Evolutionary conservation across 2,888 invertebrate species (phyloP).

Genomic region (Drosophila emarginata): DNA sequence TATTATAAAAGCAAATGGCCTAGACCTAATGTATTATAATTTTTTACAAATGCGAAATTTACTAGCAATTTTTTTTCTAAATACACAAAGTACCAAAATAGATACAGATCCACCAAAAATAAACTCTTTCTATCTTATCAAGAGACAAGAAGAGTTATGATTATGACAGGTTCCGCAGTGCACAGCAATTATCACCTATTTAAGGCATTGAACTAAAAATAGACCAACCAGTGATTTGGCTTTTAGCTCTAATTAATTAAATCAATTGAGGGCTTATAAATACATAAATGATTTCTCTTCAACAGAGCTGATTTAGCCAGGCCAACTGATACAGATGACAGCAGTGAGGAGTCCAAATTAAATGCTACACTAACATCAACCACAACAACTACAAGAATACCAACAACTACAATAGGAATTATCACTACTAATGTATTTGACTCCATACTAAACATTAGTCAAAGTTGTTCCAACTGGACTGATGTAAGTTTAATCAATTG

Average conservation of each 20-base stretch:
- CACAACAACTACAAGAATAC: not conserved
- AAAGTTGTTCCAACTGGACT: slow-evolving; percentile 75
- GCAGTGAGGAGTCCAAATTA: not conserved
- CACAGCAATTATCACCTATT: slow-evolving; percentile 32
- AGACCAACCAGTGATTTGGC: not conserved
- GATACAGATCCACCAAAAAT: not conserved
- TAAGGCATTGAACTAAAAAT: slow-evolving; percentile 19
- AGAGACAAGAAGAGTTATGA: not conserved
- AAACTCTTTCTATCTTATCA: slow-evolving; percentile 6
- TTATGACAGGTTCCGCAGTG: slow-evolving; percentile 17
- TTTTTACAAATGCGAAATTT: not conserved
- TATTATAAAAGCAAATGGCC: slow-evolving; percentile 26
- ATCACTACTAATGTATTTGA: not conserved
- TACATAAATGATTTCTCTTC: not conserved
- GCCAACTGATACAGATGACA: not conserved
- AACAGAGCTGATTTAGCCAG: not conserved
- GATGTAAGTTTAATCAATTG: slow-evolving; percentile 38
- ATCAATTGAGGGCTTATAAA: slow-evolving; percentile 2
- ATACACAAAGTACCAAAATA: not conserved
- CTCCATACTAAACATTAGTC: not conserved
- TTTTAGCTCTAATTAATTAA: slow-evolving; percentile 3
- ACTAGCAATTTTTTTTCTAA: not conserved
- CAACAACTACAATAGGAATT: not conserved
- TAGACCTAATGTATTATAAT: slow-evolving; percentile 31
- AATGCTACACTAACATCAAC: not conserved